phyloP scores from a whole-genome alignment of 2,888 invertebrate genomes.

The Gryllus longicercus region DNA sequence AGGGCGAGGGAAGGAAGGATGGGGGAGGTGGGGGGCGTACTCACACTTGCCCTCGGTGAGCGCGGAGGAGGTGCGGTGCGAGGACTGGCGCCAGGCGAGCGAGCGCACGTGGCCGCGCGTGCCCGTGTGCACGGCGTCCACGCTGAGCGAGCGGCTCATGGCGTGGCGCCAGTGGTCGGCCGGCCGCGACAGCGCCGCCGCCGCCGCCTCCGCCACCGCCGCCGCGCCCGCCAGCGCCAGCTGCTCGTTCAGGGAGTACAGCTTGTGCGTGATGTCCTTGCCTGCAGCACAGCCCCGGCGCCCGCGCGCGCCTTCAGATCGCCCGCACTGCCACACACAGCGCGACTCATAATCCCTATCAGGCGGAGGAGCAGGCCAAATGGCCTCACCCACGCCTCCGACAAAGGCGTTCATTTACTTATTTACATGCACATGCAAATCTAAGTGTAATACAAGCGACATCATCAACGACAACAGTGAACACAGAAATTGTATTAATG shows the following conservation, averaged over 20 bases:
- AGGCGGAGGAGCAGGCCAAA: too few species aligned
- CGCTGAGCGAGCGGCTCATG: slow-evolving; percentile 66
- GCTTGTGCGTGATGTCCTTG: slow-evolving; percentile 79
- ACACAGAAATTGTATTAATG: too few species aligned
- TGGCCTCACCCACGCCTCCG: too few species aligned
- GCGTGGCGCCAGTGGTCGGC: slow-evolving; percentile 46
- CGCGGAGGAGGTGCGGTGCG: slow-evolving; percentile 47
- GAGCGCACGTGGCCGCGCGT: slow-evolving; percentile 71
- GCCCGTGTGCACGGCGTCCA: slow-evolving; percentile 75
- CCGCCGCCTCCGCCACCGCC: slow-evolving; percentile 44
- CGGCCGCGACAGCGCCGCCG: slow-evolving; percentile 43
- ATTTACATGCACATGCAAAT: too few species aligned
- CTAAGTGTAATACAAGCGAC: too few species aligned
- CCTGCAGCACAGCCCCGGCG: slow-evolving; percentile 47
- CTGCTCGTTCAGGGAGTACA: slow-evolving; percentile 77
- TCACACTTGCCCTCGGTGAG: slow-evolving; percentile 9
- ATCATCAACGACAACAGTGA: too few species aligned
- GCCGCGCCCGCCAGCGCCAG: slow-evolving; percentile 52
- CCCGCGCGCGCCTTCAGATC: background rate
- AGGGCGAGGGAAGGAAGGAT: background rate
- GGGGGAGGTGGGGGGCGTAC: background rate
- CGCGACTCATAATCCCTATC: too few species aligned
- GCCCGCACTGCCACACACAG: too few species aligned
- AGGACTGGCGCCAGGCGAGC: slow-evolving; percentile 56
- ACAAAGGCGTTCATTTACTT: too few species aligned